Percentiles rank a stretch among this genome's conserved stretches.
Evolutionary conservation across 1,140 invertebrate genomes (phyloP).

Genomic region (Cydia amplana): DNA sequence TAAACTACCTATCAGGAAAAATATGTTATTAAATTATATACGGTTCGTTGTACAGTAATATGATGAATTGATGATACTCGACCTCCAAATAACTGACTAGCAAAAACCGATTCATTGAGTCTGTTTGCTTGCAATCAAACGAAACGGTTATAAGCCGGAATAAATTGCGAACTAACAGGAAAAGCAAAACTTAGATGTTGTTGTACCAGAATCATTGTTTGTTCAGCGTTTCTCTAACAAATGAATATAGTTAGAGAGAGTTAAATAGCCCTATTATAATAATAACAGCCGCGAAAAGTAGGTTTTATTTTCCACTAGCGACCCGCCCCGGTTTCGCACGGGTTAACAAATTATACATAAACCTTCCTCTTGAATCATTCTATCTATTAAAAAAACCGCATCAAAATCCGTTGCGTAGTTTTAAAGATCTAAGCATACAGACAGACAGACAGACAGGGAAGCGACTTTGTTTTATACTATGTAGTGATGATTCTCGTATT

Average conservation of each 20-base stretch:
- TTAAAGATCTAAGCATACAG: no score
- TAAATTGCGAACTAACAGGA: not conserved
- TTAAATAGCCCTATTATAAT: not conserved
- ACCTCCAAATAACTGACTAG: not conserved
- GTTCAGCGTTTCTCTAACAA: not conserved
- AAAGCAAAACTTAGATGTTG: constrained; percentile 2
- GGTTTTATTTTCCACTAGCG: not conserved
- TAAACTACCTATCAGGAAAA: no score
- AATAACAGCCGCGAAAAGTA: no score
- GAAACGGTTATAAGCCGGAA: not conserved
- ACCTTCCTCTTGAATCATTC: no score
- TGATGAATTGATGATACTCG: not conserved
- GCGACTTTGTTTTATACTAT: no score
- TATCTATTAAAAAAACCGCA: no score
- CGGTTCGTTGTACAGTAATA: not conserved
- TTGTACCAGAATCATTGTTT: not conserved
- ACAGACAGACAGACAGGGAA: no score
- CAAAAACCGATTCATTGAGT: not conserved
- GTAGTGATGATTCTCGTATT: not conserved
- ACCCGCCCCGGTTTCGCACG: no score
- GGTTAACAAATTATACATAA: no score
- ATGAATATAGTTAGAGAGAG: not conserved
- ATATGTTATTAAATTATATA: not conserved
- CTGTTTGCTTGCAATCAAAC: constrained; percentile 8
- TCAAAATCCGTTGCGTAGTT: no score